phyloP scores from a whole-genome alignment of 2,888 invertebrate species.

The Branchipolynoe longqiensis region DNA sequence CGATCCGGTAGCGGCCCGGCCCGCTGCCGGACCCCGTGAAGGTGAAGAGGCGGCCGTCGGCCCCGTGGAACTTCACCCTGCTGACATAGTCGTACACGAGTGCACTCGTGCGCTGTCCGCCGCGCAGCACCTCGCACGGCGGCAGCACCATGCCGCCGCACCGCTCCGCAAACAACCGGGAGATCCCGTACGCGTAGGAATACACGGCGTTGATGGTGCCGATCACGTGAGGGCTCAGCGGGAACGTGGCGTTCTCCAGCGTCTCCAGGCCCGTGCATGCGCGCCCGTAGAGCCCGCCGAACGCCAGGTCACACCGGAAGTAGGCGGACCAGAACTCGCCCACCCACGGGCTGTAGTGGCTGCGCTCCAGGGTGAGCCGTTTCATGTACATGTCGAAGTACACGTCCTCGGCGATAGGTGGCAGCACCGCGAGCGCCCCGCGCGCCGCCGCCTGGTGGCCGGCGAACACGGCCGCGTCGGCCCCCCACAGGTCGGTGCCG shows the following conservation, averaged over 20 bases:
- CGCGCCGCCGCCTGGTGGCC: slow-evolving; percentile 11
- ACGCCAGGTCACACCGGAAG: slow-evolving; percentile 72
- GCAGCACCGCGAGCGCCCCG: slow-evolving; percentile 30
- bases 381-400: slow-evolving; percentile 59
- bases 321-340: slow-evolving; percentile 73
- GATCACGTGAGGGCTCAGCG: slow-evolving; percentile 62
- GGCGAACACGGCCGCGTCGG: not conserved
- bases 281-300: slow-evolving; percentile 67
- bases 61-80: slow-evolving; percentile 36
- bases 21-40: slow-evolving; percentile 50
- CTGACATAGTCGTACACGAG: slow-evolving; percentile 57
- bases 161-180: slow-evolving; percentile 66
- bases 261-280: slow-evolving; percentile 64
- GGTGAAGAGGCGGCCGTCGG: slow-evolving; percentile 50
- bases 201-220: slow-evolving; percentile 74
- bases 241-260: slow-evolving; percentile 31
- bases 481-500: slow-evolving; percentile 43
- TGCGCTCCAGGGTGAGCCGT: slow-evolving; percentile 60
- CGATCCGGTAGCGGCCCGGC: slow-evolving; percentile 8
- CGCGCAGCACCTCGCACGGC: slow-evolving; percentile 42
- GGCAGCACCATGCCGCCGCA: slow-evolving; percentile 66
- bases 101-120: slow-evolving; percentile 17
- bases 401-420: not conserved
- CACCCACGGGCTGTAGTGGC: slow-evolving; percentile 73
- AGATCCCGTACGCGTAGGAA: slow-evolving; percentile 71